These are phyloP conservation scores for Alviniconcha strummeri DNA, from an alignment of 2,888 invertebrate genomes.

Conservation along the genomic window DNA sequence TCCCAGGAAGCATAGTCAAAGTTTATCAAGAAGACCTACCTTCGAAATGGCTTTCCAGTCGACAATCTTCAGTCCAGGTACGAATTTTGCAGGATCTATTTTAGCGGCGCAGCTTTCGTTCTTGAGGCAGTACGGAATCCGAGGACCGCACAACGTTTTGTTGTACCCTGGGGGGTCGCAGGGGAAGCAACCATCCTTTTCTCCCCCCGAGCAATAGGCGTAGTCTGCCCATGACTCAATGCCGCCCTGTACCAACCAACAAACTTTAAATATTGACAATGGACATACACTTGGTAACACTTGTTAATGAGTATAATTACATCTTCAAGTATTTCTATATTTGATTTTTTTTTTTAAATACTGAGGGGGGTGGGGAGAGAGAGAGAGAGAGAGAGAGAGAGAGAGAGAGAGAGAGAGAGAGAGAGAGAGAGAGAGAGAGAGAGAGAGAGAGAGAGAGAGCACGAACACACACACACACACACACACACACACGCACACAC, in stretches of 20 bases:
- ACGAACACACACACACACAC: neutral
- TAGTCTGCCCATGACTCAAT: slow-evolving; percentile 59
- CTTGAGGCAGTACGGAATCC: slow-evolving; percentile 62
- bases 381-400: neutral
- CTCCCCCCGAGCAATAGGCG: slow-evolving; percentile 61
- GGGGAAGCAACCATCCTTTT: slow-evolving; percentile 55
- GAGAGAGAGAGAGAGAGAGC: neutral
- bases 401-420: neutral
- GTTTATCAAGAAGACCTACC: slow-evolving; percentile 39
- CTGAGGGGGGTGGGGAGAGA: neutral
- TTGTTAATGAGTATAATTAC: too few relatives aligned
- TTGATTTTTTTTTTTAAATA: neutral
- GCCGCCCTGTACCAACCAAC: slow-evolving; percentile 54
- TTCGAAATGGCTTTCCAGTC: slow-evolving; percentile 62
- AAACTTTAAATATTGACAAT: neutral
- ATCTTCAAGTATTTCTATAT: too few relatives aligned
- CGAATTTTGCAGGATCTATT: slow-evolving; percentile 59
- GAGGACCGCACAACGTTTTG: slow-evolving; percentile 62
- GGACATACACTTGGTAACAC: neutral
- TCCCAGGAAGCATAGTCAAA: neutral
- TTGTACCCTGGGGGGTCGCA: slow-evolving; percentile 64
- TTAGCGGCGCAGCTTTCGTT: slow-evolving; percentile 63
- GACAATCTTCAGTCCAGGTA: slow-evolving; percentile 56
- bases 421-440: neutral
- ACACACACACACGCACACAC: neutral